Percentiles rank a stretch among this genome's conserved stretches.
These are phyloP conservation scores for Drosophila ogumai DNA, from an alignment of 1,140 invertebrate species.

Conservation along the genomic window DNA sequence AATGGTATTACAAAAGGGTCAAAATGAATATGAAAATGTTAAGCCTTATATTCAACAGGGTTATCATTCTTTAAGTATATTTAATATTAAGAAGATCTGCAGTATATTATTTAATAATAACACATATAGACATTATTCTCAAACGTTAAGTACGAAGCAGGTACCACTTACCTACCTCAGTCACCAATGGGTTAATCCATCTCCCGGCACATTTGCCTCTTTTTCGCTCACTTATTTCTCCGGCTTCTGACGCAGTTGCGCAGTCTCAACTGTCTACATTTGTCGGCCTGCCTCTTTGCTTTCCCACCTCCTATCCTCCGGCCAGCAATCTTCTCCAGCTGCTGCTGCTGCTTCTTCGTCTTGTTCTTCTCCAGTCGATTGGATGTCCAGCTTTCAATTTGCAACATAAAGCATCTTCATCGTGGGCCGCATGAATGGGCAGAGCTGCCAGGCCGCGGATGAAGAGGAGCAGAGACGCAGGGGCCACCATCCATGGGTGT, in stretches of 20 bases:
- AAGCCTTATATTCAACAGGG: no score
- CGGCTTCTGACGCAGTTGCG: slow-evolving; percentile 61
- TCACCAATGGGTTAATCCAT: slow-evolving; percentile 33
- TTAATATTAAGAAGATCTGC: no score
- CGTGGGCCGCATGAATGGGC: slow-evolving; percentile 81
- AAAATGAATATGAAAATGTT: no score
- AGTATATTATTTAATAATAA: neutral
- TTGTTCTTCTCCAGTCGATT: slow-evolving; percentile 71
- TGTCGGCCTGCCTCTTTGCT: slow-evolving; percentile 54
- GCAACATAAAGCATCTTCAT: slow-evolving; percentile 84
- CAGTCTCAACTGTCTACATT: slow-evolving; percentile 74
- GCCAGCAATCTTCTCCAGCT: slow-evolving; percentile 20
- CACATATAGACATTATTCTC: neutral
- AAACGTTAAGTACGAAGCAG: neutral
- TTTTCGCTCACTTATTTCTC: slow-evolving; percentile 13
- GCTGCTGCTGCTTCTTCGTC: slow-evolving; percentile 14
- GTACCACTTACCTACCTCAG: neutral
- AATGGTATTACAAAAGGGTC: no score
- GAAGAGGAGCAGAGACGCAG: neutral
- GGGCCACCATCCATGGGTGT: slow-evolving; percentile 17
- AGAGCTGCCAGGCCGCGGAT: slow-evolving; percentile 13
- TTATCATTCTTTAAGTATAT: no score
- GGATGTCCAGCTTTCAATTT: slow-evolving; percentile 83
- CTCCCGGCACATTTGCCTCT: slow-evolving; percentile 20
- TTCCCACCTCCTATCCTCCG: slow-evolving; percentile 26